A percentile compares a stretch with the other conserved stretches of the same genome.
Evolutionary conservation across 2,797 vertebrate genomes (phyloP).

Genomic region (Botia almorhae): DNA sequence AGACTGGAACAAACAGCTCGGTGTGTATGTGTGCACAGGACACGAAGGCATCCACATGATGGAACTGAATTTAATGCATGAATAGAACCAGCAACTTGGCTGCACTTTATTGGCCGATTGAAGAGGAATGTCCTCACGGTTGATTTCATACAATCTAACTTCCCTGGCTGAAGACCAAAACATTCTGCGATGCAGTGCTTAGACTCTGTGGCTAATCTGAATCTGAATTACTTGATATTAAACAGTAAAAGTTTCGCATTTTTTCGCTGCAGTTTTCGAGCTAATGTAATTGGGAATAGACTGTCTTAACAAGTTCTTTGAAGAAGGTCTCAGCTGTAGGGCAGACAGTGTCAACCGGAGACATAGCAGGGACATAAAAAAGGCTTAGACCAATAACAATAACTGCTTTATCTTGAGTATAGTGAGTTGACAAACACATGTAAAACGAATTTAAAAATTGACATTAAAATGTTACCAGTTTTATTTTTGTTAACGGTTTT

Average conservation of each 20-base stretch:
- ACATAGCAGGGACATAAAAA: constrained; percentile 10
- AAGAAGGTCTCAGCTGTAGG: constrained; percentile 25
- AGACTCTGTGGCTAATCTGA: constrained; percentile 42
- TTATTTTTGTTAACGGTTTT: no score
- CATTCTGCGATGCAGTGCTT: constrained; percentile 61
- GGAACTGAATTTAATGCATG: constrained; percentile 70
- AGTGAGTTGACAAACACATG: constrained; percentile 12
- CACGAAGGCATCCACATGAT: constrained; percentile 67
- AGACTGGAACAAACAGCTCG: not conserved
- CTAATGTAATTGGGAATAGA: constrained; percentile 23
- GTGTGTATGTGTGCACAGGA: not conserved
- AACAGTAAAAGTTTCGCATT: constrained; percentile 3
- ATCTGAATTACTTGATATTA: constrained; percentile 44
- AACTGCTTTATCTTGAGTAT: not conserved
- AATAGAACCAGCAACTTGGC: constrained; percentile 72
- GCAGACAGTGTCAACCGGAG: not conserved
- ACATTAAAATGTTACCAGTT: no score
- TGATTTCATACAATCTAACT: constrained; percentile 61
- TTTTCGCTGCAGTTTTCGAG: constrained; percentile 13
- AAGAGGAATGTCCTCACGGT: constrained; percentile 70
- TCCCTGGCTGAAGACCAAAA: constrained; percentile 65
- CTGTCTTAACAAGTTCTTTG: constrained; percentile 14
- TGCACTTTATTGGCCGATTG: constrained; percentile 75
- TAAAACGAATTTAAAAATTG: not conserved
- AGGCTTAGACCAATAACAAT: not conserved